Evolutionary conservation across 2,797 vertebrate genomes (phyloP).

Genomic region (Borostomias antarcticus): DNA sequence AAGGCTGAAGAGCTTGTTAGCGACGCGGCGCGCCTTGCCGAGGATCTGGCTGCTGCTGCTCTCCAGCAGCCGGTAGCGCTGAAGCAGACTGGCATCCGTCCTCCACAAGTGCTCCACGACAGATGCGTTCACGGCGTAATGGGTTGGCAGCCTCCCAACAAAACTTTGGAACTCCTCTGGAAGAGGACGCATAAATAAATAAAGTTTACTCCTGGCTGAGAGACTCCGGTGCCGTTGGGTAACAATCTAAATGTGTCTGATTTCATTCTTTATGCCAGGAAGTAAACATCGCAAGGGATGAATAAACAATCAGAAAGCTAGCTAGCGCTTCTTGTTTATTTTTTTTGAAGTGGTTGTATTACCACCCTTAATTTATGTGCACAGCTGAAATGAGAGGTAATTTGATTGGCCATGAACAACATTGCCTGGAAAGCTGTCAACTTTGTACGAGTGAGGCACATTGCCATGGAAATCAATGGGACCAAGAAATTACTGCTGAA

Average conservation of each 20-base stretch:
- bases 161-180: conserved; percentile 95
- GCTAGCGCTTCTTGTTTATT: background rate
- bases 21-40: conserved; percentile 84
- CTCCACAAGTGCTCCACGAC: conserved; percentile 91
- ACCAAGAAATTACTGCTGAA: conserved; percentile 16
- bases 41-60: conserved; percentile 83
- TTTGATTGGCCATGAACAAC: conserved; percentile 24
- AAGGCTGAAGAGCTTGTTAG: conserved; percentile 94
- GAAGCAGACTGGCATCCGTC: conserved; percentile 86
- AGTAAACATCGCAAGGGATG: conserved; percentile 42
- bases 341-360: conserved; percentile 22
- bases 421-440: conserved; percentile 25
- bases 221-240: conserved; percentile 28
- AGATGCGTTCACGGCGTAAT: conserved; percentile 91
- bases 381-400: background rate
- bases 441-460: conserved; percentile 8
- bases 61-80: conserved; percentile 90
- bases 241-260: conserved; percentile 35
- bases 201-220: conserved; percentile 44
- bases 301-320: conserved; percentile 29
- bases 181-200: conserved; percentile 55
- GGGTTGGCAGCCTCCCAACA: conserved; percentile 88
- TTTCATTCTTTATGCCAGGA: conserved; percentile 28
- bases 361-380: background rate
- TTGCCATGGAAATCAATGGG: conserved; percentile 27